phyloP scores from a whole-genome alignment of 2,888 invertebrate species.

The Podabrus alpinus region DNA sequence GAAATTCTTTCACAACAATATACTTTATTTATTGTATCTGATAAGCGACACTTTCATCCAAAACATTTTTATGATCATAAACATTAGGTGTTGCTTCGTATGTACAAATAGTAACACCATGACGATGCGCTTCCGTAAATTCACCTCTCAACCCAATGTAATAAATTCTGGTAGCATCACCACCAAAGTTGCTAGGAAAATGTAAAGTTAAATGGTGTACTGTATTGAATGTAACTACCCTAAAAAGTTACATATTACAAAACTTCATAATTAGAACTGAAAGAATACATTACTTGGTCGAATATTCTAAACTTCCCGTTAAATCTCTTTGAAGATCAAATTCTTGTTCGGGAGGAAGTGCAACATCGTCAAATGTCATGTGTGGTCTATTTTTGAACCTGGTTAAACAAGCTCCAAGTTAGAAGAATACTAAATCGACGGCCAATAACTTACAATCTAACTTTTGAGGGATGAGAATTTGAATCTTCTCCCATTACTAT shows the following conservation, averaged over 20 bases:
- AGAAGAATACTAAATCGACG: not conserved
- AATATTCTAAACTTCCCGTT: conserved; percentile 83
- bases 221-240: conserved; percentile 89
- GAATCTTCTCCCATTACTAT: conserved; percentile 90
- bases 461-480: conserved; percentile 80
- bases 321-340: conserved; percentile 84
- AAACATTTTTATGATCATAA: conserved; percentile 78
- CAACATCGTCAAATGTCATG: conserved; percentile 92
- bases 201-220: conserved; percentile 88
- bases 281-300: conserved; percentile 71
- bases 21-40: conserved; percentile 58
- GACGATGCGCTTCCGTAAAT: conserved; percentile 80
- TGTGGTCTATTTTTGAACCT: conserved; percentile 92
- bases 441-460: conserved; percentile 76
- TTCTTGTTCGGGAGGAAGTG: conserved; percentile 79
- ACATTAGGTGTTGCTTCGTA: conserved; percentile 88
- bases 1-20: not conserved
- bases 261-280: not conserved
- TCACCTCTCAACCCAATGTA: conserved; percentile 97
- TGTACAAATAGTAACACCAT: conserved; percentile 89
- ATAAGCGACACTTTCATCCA: conserved; percentile 65
- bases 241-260: conserved; percentile 55
- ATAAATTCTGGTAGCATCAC: conserved; percentile 81
- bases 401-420: not conserved
- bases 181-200: conserved; percentile 88